Percentiles rank a stretch among this genome's conserved stretches.
Evolutionary conservation across 2,797 vertebrate genomes (phyloP).

Genomic region (Hippopotamyrus pictus): DNA sequence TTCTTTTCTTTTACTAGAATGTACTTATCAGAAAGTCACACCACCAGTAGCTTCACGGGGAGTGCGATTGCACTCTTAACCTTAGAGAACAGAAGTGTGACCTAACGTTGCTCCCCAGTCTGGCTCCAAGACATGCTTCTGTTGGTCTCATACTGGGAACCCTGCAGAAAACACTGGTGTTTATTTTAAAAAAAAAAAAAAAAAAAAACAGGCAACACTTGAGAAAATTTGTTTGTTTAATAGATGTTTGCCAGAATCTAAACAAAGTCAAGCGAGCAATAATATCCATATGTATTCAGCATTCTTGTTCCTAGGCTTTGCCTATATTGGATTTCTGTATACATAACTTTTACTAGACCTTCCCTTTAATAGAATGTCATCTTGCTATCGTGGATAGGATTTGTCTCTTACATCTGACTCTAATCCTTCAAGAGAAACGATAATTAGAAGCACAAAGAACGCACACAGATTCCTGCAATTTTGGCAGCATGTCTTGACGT

Average conservation of each 20-base stretch:
- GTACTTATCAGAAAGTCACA: background rate
- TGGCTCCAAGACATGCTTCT: background rate
- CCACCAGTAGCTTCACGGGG: background rate
- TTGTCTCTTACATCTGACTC: background rate
- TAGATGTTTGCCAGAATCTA: background rate
- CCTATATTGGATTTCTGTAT: background rate
- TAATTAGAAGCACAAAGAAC: background rate
- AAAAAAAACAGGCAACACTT: background rate
- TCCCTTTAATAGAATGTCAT: background rate
- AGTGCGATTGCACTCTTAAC: background rate
- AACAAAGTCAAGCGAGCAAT: background rate
- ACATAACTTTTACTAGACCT: background rate
- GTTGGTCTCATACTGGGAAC: background rate
- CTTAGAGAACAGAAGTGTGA: background rate
- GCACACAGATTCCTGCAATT: background rate
- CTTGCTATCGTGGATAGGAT: background rate
- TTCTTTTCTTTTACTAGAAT: background rate
- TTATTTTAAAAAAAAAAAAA: background rate
- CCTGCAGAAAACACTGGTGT: background rate
- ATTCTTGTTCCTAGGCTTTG: background rate
- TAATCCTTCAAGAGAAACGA: background rate
- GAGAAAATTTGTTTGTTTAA: background rate
- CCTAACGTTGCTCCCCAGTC: background rate
- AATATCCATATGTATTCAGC: background rate
- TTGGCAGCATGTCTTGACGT: background rate